Conservation (phyloP, 2,888 invertebrate species). For the Nebria brevicollis region DNA sequence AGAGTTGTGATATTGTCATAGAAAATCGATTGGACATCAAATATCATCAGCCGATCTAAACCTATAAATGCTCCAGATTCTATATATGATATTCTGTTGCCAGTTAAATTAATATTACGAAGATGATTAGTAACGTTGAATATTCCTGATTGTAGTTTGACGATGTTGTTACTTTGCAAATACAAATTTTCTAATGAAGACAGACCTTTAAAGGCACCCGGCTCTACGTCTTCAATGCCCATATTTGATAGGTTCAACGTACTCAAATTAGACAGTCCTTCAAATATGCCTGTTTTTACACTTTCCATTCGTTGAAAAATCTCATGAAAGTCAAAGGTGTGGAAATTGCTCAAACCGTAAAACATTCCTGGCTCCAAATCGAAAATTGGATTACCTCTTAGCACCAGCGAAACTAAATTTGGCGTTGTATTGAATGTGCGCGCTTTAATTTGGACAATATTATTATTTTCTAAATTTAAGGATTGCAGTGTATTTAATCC, state of each 20-base stretch:
- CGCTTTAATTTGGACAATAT: neutral
- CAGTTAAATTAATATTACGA: too few species aligned
- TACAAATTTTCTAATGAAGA: neutral
- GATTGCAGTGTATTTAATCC: too few species aligned
- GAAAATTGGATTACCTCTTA: slow-evolving; percentile 4
- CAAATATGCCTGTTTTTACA: neutral
- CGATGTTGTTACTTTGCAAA: slow-evolving; percentile 16
- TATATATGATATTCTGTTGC: too few species aligned
- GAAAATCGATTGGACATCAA: too few species aligned
- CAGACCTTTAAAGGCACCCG: neutral
- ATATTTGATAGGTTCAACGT: neutral
- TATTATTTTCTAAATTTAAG: slow-evolving; percentile 19
- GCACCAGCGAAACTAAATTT: slow-evolving; percentile 8
- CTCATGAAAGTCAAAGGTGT: neutral
- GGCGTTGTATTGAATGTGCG: neutral
- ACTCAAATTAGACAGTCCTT: neutral
- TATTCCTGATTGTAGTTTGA: neutral
- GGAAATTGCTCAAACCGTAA: neutral
- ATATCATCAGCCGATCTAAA: neutral
- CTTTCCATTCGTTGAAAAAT: neutral
- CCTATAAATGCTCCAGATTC: slow-evolving; percentile 11
- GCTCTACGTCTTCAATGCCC: neutral
- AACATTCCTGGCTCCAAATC: neutral
- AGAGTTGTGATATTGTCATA: too few species aligned
- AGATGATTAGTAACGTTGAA: too few species aligned